These are phyloP conservation scores for Varecia variegata DNA, from an alignment of 2,797 vertebrate genomes.

Conservation along the genomic window DNA sequence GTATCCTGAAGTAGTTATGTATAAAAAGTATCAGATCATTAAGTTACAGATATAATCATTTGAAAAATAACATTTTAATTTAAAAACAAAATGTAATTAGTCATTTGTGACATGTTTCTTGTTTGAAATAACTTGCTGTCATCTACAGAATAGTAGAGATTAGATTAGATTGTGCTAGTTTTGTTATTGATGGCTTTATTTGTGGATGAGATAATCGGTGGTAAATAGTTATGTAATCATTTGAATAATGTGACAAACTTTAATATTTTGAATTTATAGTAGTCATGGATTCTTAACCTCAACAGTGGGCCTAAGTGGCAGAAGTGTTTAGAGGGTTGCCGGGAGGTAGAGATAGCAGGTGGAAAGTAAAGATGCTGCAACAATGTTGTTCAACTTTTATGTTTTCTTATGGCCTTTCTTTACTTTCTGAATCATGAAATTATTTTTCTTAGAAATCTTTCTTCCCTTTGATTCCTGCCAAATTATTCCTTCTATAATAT, in stretches of 20 bases:
- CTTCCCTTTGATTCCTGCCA: constrained; percentile 2
- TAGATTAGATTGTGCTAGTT: constrained; percentile 35
- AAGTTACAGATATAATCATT: constrained; percentile 14
- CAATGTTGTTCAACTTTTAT: neutral
- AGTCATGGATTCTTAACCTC: neutral
- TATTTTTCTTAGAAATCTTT: constrained; percentile 37
- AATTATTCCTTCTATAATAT: neutral
- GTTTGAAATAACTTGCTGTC: constrained; percentile 42
- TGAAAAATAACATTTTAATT: constrained; percentile 30
- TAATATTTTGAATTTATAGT: neutral
- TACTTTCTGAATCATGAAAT: constrained; percentile 33
- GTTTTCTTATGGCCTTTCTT: neutral
- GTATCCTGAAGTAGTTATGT: constrained; percentile 10
- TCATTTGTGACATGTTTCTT: constrained; percentile 32
- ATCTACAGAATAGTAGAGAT: neutral
- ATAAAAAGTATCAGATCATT: constrained; percentile 35
- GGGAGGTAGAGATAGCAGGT: neutral
- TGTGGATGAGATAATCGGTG: constrained; percentile 31
- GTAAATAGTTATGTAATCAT: constrained; percentile 21
- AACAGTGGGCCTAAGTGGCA: neutral
- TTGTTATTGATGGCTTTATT: constrained; percentile 34
- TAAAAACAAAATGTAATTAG: constrained; percentile 61
- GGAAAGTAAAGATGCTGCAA: neutral
- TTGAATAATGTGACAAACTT: neutral
- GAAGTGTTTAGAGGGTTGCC: neutral